Base-by-base conservation (phyloP, 2,888 invertebrate genomes). In the Limnephilus lunatus region DNA sequence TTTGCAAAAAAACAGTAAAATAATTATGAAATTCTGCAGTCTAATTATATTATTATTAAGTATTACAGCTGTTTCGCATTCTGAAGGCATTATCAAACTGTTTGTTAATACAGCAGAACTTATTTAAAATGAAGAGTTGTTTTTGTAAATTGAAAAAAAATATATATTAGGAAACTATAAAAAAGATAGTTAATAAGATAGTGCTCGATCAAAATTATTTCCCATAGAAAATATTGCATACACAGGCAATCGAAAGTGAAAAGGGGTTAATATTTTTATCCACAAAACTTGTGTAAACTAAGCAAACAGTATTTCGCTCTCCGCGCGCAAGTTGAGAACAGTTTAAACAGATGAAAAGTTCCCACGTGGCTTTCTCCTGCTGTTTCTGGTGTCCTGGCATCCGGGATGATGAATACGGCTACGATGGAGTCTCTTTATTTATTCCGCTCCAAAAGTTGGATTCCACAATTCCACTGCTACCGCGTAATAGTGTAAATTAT, bases 401-500 rank as follows among this genome's bases (percentile, higher is more conserved):
- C 85, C 90, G 86, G 80, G 86, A 81, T 81, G 85, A 87, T 81
- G 85, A 68, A 87, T 48, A 82, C 53, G 85, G 48, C 82, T 81
- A 53, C 48, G 81, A 86, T 15, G 81, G 90, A 44, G 81, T 80
- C 90, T 32, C 92, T 92, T 85, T 92, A 92, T 92, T 92, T 92
- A 85, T 86, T 87, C 81, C 85, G 31, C 81, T 87, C 68, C 80
- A 44, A 89, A 92, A 92, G 92, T 92, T 85, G 48, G 32, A 44
- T 88, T 32, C 30, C 68, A 39, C 48, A 80, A 68, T 85, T 85
- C 90, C 68, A 15, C 80, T 31, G 86, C 48, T 2, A 31, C 32
- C 30, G 4, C 87, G 86, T 91, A 85, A 89, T 85, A 48, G 31
- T 30, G 35, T 87, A 92, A 92, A 92, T 92, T 91, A 92, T 92